Conservation (phyloP, 2,113 vertebrate species). For the Oryzias curvinotus region DNA sequence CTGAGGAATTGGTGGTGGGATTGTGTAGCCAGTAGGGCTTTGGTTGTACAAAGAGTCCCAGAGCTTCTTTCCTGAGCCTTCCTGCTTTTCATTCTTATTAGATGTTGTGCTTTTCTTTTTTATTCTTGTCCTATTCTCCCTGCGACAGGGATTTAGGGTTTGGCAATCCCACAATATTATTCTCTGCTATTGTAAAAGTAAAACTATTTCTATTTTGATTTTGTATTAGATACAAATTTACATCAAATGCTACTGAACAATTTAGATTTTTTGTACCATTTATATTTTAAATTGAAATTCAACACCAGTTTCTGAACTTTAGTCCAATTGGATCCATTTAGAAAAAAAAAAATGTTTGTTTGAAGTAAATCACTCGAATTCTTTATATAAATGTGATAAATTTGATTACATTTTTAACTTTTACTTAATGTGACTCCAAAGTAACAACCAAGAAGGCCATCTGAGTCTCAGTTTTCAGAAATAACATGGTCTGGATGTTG, state of each 20-base stretch:
- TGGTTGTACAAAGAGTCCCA: slow-evolving; percentile 53
- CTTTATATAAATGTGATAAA: no score
- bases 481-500: no score
- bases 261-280: background rate
- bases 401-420: no score
- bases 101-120: slow-evolving; percentile 34
- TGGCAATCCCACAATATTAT: background rate
- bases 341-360: no score
- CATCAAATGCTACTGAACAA: background rate
- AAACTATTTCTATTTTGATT: background rate
- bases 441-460: no score
- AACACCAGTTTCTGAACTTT: no score
- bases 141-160: slow-evolving; percentile 12
- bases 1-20: slow-evolving; percentile 58
- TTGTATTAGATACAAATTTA: background rate
- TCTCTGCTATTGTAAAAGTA: background rate
- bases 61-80: slow-evolving; percentile 58
- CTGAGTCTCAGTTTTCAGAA: no score
- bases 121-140: slow-evolving; percentile 3
- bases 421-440: no score
- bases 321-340: no score
- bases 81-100: slow-evolving; percentile 40
- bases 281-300: background rate
- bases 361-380: no score
- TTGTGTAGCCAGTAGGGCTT: slow-evolving; percentile 57